Evolutionary conservation across 2,888 invertebrate species (phyloP).

Genomic region (Acanthosepion pharaonis): DNA sequence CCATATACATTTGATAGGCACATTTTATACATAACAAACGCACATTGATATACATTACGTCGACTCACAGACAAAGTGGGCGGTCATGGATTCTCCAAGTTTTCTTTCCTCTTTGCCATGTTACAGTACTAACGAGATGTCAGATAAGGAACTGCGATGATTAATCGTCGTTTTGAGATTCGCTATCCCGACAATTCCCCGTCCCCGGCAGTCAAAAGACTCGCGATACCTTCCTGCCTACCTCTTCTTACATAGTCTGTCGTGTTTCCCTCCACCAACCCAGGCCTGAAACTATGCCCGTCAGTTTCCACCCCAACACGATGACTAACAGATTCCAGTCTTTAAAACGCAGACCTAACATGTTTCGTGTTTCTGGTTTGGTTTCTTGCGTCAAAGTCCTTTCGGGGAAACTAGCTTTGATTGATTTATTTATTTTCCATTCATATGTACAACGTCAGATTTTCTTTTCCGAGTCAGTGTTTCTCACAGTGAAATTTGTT

Average conservation of each 20-base stretch:
- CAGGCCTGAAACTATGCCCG: not conserved
- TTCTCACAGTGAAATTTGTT: no score
- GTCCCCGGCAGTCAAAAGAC: not conserved
- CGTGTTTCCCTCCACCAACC: no score
- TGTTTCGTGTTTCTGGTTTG: not conserved
- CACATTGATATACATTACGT: not conserved
- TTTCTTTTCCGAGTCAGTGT: no score
- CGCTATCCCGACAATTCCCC: not conserved
- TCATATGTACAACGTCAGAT: no score
- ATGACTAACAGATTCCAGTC: not conserved
- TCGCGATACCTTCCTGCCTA: no score
- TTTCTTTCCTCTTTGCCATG: not conserved
- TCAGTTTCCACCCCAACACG: not conserved
- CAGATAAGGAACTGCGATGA: not conserved
- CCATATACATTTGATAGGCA: not conserved
- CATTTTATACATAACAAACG: not conserved
- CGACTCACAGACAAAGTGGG: not conserved
- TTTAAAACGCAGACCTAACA: not conserved
- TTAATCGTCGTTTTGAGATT: conserved; percentile 7
- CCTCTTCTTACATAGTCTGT: no score
- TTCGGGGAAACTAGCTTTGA: not conserved
- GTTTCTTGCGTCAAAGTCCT: not conserved
- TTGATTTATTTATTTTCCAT: not conserved
- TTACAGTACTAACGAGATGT: conserved; percentile 5
- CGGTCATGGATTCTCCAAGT: not conserved